phyloP scores from a whole-genome alignment of 2,888 invertebrate genomes.

The Lysandra bellargus region DNA sequence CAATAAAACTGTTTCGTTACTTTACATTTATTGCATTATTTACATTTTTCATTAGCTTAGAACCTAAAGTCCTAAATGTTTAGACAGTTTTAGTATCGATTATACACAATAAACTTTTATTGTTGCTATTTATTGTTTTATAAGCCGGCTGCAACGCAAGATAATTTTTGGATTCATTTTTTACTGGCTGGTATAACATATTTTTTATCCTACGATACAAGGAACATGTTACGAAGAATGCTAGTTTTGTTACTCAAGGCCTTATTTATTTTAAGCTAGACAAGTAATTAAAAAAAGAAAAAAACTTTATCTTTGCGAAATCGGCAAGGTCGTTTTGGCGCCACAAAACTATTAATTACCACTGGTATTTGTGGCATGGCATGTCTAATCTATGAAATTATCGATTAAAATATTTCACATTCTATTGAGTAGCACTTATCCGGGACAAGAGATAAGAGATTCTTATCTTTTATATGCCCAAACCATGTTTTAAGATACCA shows the following conservation, averaged over 20 bases:
- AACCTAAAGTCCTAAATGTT: not conserved
- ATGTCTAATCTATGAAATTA: slow-evolving; percentile 4
- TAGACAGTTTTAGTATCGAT: not conserved
- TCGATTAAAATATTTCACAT: slow-evolving; percentile 15
- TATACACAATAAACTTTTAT: not conserved
- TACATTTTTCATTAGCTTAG: not conserved
- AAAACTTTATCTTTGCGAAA: not conserved
- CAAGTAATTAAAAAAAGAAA: not conserved
- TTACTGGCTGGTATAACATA: not conserved
- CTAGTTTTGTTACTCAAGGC: not conserved
- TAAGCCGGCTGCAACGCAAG: too few species aligned
- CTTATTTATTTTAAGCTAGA: not conserved
- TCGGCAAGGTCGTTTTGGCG: not conserved
- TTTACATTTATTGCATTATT: not conserved
- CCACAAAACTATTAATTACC: slow-evolving; percentile 14
- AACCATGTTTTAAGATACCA: not conserved
- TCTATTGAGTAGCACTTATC: slow-evolving; percentile 7
- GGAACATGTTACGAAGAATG: not conserved
- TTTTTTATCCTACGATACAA: too few species aligned
- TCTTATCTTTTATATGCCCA: not conserved
- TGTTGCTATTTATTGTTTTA: not conserved
- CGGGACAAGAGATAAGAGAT: not conserved
- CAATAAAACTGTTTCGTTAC: not conserved
- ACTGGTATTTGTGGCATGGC: slow-evolving; percentile 9
- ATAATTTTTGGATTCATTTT: not conserved